Evolutionary conservation across 2,888 invertebrate genomes (phyloP).

Genomic region (Ceraclea dissimilis): DNA sequence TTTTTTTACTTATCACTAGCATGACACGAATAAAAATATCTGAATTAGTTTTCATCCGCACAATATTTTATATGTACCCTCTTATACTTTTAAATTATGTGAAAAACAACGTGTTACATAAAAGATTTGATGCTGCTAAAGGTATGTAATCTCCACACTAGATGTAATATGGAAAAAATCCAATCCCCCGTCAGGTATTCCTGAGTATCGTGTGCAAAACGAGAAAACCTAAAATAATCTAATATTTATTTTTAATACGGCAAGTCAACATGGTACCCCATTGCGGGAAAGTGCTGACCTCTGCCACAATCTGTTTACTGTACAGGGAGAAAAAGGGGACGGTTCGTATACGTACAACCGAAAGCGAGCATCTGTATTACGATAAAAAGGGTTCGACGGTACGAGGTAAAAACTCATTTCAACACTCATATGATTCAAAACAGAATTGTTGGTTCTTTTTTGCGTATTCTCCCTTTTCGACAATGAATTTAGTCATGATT

Average conservation of each 20-base stretch:
- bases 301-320: slow-evolving; percentile 22
- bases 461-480: not conserved
- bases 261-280: slow-evolving; percentile 23
- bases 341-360: not conserved
- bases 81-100: no score
- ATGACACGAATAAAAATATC: no score
- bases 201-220: not conserved
- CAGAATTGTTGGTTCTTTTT: not conserved
- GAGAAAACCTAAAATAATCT: slow-evolving; percentile 19
- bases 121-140: no score
- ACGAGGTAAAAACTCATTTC: not conserved
- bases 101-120: no score
- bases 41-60: no score
- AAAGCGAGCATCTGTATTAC: not conserved
- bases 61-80: no score
- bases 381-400: not conserved
- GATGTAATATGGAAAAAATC: not conserved
- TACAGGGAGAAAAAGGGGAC: slow-evolving; percentile 6
- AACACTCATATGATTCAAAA: not conserved
- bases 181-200: not conserved
- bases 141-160: no score
- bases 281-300: slow-evolving; percentile 23
- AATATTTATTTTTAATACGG: slow-evolving; percentile 27
- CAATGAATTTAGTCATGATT: not conserved
- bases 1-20: no score